Evolutionary conservation across 2,888 invertebrate species (phyloP), one percentile per base, ranked within the genome.

Genomic region (Apocheima hispidaria): DNA sequence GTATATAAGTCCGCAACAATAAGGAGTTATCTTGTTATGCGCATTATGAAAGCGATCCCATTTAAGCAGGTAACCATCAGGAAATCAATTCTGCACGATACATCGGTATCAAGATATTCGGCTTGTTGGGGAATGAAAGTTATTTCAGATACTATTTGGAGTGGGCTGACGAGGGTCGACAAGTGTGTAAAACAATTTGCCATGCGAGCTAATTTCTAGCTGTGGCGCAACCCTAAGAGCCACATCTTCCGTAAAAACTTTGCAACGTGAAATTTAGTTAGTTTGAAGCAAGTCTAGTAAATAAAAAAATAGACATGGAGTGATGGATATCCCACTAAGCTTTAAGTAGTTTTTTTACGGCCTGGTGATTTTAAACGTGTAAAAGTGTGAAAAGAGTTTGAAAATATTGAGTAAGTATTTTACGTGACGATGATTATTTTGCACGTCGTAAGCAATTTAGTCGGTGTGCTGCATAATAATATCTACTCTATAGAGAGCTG

Each of bases 141-240:
- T 73, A 77, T 79, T 81, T 77, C 74, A 74, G 70, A 76, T 74
- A 74, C 78, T 78, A 79, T 75, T 75, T 75, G 71, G 71, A 71
- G 65, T 64, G 56, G 58, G 49, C 66, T 80, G 79, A 86, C 81
- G 75, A 84, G 85, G 86, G 87, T 86, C 75, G 82, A 79, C 83
- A 83, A 82, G 80, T 83, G 81, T 83, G 84, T 84, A 75, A 84
- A 86, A 84, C 84, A 87, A 87, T 87, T 87, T 84, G 76, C 80
- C 79, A 78, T 81, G 77, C 77, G 78, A 81, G 81, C 80, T 81
- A 79, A 84, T 84, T 82, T 79, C 69, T 69, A 72, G 68, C 70
- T 59, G 70, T 72, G 73, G 43, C 20, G 30, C 58, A 59, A 64
- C 30, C 59, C 41, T 56, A 54, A 58, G 60, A 63, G 54, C 33